phyloP scores from a whole-genome alignment of 2,888 invertebrate genomes.

The Sipunculus nudus region DNA sequence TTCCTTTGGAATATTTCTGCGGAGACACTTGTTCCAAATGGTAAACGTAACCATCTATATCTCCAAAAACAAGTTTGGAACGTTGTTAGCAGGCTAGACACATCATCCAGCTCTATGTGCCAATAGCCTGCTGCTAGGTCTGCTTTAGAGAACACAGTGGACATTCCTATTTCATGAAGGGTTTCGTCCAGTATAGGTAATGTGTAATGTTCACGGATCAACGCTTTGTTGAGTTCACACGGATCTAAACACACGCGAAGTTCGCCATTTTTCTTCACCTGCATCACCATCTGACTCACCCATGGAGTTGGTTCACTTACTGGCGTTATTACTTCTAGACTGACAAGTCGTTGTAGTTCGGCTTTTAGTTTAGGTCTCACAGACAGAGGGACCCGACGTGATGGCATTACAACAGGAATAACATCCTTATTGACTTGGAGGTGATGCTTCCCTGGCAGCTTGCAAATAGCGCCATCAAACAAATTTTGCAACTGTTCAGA shows the following conservation, averaged over 20 bases:
- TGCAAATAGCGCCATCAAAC: constrained; percentile 1
- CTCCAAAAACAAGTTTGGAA: constrained; percentile 32
- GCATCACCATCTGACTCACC: constrained; percentile 35
- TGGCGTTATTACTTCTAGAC: constrained; percentile 24
- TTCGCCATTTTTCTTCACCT: constrained; percentile 29
- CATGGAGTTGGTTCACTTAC: constrained; percentile 35
- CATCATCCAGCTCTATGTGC: constrained; percentile 32
- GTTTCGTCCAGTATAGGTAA: constrained; percentile 38
- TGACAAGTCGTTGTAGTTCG: constrained; percentile 26
- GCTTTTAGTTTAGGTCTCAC: constrained; percentile 13
- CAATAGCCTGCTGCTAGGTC: constrained; percentile 33
- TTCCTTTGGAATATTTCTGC: constrained; percentile 37
- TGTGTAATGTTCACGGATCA: constrained; percentile 31
- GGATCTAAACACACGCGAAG: constrained; percentile 40
- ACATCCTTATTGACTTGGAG: constrained; percentile 6
- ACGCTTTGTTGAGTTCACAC: constrained; percentile 30
- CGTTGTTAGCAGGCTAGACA: constrained; percentile 32
- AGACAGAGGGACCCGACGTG: constrained; percentile 8
- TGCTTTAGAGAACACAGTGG: constrained; percentile 31
- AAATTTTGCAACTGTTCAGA: constrained; percentile 10
- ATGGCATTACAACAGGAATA: constrained; percentile 18
- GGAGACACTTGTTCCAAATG: constrained; percentile 31
- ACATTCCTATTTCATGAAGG: constrained; percentile 28
- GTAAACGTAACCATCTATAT: constrained; percentile 33
- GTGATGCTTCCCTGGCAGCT: not conserved